Evolutionary conservation across 2,797 vertebrate genomes (phyloP), one percentile per base, ranked within the genome.

Genomic region (Triplophysa yarkandensis): DNA sequence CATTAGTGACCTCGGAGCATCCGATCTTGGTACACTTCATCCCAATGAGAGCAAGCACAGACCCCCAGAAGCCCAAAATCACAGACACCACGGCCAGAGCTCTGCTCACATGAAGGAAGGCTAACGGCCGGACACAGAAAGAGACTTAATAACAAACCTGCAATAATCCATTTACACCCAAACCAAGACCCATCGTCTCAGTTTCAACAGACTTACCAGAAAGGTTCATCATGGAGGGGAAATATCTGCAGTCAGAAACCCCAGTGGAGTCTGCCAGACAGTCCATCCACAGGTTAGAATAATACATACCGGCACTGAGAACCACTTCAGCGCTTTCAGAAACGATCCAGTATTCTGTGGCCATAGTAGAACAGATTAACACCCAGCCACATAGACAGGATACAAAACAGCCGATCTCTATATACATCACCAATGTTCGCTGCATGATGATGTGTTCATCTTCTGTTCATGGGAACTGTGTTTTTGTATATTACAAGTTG

Each of bases 1-100:
- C 80, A 14, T 93, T 94, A 67, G 76, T 84, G 0, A 91, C 6
- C 55, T 93, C 91, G 4, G 92, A 90, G 1, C 93, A 92, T 0
- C 93, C 93, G n/a, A 94, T 92, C 83, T 93, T 93, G 0, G 92
- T 94, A 82, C 93, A 94, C 76, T 93, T 93, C 92, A 94, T 94
- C 44, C 93, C 93, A 6, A 94, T 68, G 23, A 94, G 88, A 0
- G 91, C 86, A 43, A 93, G 90, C 61, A 93, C 89, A 1, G 87
- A 83, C 1, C 86, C 93, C 2, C 93, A 93, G 83, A 94, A 94
- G 9, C 93, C 92, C 0, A 89, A 85, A 82, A 92, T 90, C 71
- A 94, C 90, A 1, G 92, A 80, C 0, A 83, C 86, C 69, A 94
- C 73, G 0, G 90, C 84, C 34, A 94, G 86, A 4, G 92, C 93